phyloP scores from a whole-genome alignment of 1,140 invertebrate genomes.

The Drosophila ficusphila region DNA sequence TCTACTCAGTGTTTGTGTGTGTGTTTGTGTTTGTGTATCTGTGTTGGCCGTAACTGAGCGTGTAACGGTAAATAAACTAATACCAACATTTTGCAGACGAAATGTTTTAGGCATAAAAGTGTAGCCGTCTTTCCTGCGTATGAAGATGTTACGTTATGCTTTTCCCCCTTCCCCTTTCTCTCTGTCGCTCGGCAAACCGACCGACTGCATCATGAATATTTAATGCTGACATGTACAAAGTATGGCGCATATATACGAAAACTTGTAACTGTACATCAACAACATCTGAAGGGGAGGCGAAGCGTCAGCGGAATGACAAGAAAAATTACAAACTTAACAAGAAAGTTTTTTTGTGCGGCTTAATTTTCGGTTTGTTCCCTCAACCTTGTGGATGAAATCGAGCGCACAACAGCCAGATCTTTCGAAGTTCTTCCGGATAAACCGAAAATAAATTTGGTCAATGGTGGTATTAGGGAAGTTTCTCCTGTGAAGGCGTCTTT shows the following conservation, averaged over 20 bases:
- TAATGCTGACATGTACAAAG: constrained; percentile 79
- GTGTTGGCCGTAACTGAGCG: constrained; percentile 62
- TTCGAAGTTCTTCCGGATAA: neutral
- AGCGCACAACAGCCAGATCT: neutral
- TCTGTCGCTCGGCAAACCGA: neutral
- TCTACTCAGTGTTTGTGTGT: neutral
- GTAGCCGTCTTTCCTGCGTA: constrained; percentile 66
- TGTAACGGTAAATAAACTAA: constrained; percentile 81
- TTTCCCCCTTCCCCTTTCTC: constrained; percentile 1
- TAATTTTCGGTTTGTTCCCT: constrained; percentile 45
- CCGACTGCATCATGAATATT: constrained; percentile 71
- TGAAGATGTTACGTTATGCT: constrained; percentile 70
- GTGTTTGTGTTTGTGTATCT: neutral
- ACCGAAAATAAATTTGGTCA: neutral
- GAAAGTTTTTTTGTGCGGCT: constrained; percentile 37
- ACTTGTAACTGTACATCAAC: constrained; percentile 57
- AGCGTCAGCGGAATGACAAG: constrained; percentile 54
- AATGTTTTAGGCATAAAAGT: constrained; percentile 56
- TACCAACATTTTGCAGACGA: constrained; percentile 56
- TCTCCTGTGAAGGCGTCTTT: neutral
- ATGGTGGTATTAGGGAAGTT: neutral
- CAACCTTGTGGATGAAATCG: constrained; percentile 3
- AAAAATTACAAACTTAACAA: constrained; percentile 69
- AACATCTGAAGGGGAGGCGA: constrained; percentile 37
- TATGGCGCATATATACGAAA: constrained; percentile 61